Conservation (phyloP, 2,888 invertebrate species). For the Toxonevra muliebris region DNA sequence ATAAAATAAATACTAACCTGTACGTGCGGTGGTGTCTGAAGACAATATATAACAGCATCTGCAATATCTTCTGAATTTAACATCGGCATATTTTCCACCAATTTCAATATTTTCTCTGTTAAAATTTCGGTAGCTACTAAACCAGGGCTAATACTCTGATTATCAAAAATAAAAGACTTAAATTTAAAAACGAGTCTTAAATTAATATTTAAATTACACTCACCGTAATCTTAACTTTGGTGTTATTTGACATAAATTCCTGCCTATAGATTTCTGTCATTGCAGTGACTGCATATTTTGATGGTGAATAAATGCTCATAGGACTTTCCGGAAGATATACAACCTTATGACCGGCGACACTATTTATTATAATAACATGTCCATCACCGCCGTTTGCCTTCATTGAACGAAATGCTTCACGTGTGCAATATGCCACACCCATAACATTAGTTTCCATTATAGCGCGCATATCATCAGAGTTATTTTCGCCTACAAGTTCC, state of each 20-base stretch:
- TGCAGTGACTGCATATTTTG: not conserved
- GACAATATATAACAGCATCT: constrained; percentile 42
- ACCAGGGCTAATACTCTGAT: constrained; percentile 49
- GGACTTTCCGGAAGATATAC: constrained; percentile 49
- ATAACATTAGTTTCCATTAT: constrained; percentile 66
- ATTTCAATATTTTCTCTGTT: not conserved
- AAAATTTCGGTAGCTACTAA: constrained; percentile 34
- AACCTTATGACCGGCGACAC: constrained; percentile 59
- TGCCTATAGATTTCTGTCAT: constrained; percentile 9
- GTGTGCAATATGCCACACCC: constrained; percentile 65
- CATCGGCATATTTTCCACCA: not conserved
- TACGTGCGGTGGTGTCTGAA: constrained; percentile 53
- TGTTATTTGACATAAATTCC: not conserved
- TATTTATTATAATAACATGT: constrained; percentile 66
- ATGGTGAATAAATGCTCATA: constrained; percentile 20
- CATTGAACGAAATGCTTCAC: constrained; percentile 67
- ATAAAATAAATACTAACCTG: constrained; percentile 19
- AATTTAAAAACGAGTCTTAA: no score
- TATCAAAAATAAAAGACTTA: constrained; percentile 33
- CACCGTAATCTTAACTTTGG: constrained; percentile 5
- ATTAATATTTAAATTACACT: not conserved
- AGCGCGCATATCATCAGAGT: constrained; percentile 48
- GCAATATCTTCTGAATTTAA: constrained; percentile 33
- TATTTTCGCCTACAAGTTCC: constrained; percentile 37
- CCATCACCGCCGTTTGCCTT: constrained; percentile 64